Conservation (phyloP, 2,113 vertebrate species). For the Myotis davidii region DNA sequence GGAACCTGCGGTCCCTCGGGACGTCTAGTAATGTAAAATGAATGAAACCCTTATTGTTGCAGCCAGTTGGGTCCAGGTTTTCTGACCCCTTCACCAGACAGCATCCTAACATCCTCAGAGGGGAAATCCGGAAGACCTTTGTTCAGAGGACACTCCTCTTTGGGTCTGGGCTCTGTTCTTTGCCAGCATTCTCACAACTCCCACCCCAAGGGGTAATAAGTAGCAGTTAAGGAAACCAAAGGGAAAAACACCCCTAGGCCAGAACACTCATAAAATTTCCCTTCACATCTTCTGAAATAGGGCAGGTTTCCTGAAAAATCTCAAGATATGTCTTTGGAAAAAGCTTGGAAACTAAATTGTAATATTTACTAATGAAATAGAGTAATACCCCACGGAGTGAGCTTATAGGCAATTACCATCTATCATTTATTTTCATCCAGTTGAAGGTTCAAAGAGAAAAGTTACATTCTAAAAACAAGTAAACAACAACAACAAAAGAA, state of each 20-base stretch:
- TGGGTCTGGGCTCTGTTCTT: not conserved
- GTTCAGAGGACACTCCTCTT: not conserved
- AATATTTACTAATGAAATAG: not conserved
- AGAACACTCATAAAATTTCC: slow-evolving; percentile 8
- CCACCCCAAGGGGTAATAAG: not conserved
- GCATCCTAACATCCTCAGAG: not conserved
- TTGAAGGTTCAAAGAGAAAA: not conserved
- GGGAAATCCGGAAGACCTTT: not conserved
- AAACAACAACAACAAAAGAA: not conserved
- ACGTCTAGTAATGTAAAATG: not conserved
- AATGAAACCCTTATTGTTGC: not conserved
- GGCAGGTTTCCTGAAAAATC: not conserved
- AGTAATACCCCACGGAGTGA: not conserved
- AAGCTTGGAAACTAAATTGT: not conserved
- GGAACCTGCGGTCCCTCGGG: not conserved
- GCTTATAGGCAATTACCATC: not conserved
- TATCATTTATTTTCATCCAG: not conserved
- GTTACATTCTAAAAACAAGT: not conserved
- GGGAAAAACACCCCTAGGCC: not conserved
- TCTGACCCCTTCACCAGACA: not conserved
- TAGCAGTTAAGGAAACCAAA: not conserved
- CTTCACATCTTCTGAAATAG: not conserved
- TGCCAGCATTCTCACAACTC: not conserved
- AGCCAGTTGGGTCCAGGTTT: not conserved
- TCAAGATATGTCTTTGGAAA: not conserved